phyloP scores from a whole-genome alignment of 2,888 invertebrate genomes.

The Patella pellucida region DNA sequence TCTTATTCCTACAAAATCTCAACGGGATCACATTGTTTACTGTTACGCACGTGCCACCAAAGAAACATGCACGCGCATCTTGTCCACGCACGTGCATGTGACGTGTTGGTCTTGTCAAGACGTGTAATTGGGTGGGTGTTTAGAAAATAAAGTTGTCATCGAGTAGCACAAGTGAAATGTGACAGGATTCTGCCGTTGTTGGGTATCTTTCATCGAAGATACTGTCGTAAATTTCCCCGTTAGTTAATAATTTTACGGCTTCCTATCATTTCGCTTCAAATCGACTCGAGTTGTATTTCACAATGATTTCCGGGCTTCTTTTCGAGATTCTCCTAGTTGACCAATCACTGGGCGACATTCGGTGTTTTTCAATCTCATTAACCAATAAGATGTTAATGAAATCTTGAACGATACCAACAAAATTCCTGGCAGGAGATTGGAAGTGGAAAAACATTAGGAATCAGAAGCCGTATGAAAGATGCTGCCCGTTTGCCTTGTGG shows the following conservation, averaged over 20 bases:
- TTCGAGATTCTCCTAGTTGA: conserved; percentile 15
- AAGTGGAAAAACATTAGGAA: conserved; percentile 20
- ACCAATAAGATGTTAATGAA: conserved; percentile 27
- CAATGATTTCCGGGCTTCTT: conserved; percentile 22
- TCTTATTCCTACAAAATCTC: background rate
- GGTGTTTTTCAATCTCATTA: conserved; percentile 27
- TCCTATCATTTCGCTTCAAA: conserved; percentile 9
- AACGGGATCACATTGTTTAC: conserved; percentile 1
- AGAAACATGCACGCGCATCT: background rate
- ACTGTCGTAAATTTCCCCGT: conserved; percentile 7
- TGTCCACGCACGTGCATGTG: background rate
- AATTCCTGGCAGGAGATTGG: conserved; percentile 18
- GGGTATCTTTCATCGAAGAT: background rate
- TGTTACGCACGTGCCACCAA: background rate
- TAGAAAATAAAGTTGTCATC: conserved; percentile 5
- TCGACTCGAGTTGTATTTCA: conserved; percentile 21
- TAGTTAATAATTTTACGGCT: conserved; percentile 9
- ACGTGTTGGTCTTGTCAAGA: background rate
- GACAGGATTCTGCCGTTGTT: conserved; percentile 2
- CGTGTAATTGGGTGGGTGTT: conserved; percentile 4
- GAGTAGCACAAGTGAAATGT: conserved; percentile 5
- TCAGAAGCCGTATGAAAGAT: conserved; percentile 18
- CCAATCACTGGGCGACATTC: conserved; percentile 20
- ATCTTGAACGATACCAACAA: conserved; percentile 17
- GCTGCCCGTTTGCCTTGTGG: conserved; percentile 13